phyloP scores from a whole-genome alignment of 2,113 vertebrate species.

The Clinocottus analis region DNA sequence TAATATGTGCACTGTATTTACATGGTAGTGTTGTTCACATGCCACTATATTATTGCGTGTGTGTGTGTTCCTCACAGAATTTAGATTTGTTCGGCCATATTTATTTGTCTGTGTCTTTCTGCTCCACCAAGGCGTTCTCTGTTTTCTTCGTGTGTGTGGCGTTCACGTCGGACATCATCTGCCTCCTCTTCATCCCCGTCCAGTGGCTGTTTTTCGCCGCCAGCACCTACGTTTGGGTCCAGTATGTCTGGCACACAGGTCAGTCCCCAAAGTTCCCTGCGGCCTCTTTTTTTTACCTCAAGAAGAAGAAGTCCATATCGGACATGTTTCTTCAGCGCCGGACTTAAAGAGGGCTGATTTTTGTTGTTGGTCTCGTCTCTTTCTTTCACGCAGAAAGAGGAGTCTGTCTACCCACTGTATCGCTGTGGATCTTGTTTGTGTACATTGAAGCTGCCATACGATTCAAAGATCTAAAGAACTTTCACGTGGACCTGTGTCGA shows the following conservation, averaged over 20 bases:
- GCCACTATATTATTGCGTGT: background rate
- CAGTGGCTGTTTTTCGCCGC: conserved; percentile 98
- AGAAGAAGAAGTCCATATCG: conserved; percentile 17
- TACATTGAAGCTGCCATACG: conserved; percentile 99
- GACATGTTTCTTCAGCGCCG: conserved; percentile 11
- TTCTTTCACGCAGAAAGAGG: conserved; percentile 87
- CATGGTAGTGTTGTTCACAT: background rate
- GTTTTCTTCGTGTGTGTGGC: conserved; percentile 99
- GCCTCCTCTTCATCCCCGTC: conserved; percentile 97
- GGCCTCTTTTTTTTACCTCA: conserved; percentile 29
- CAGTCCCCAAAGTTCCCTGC: conserved; percentile 27
- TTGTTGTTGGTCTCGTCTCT: too few species aligned
- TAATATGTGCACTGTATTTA: background rate
- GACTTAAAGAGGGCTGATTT: background rate
- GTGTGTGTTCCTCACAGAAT: background rate
- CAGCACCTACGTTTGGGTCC: conserved; percentile 98
- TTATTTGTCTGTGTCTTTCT: conserved; percentile 8
- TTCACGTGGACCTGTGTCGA: conserved; percentile 97
- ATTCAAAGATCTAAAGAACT: conserved; percentile 99
- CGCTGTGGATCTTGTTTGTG: conserved; percentile 98
- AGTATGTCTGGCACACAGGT: conserved; percentile 99
- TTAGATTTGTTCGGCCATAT: background rate
- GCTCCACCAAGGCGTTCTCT: conserved; percentile 90
- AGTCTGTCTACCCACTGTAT: conserved; percentile 97
- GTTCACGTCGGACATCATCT: conserved; percentile 98